These are phyloP conservation scores for Hydrotaea diabolus DNA, from an alignment of 2,888 invertebrate genomes.

Conservation along the genomic window DNA sequence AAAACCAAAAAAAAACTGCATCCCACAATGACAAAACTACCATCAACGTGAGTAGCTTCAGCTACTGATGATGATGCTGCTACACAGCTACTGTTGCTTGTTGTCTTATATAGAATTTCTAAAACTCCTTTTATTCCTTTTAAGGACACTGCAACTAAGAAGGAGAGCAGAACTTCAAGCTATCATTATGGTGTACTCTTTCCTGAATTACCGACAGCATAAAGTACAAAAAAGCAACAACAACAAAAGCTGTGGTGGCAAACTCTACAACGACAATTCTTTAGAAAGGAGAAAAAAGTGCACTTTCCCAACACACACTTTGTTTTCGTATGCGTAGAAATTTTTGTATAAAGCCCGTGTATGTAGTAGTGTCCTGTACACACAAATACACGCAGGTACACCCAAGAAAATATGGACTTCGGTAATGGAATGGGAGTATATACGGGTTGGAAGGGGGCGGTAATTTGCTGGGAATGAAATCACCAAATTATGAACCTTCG, in stretches of 20 bases:
- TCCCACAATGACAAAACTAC: neutral
- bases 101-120: neutral
- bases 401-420: neutral
- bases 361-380: neutral
- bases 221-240: neutral
- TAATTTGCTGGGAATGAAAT: no score
- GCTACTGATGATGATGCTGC: neutral
- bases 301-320: neutral
- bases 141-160: neutral
- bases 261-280: neutral
- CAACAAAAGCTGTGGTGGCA: neutral
- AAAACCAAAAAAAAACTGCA: neutral
- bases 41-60: neutral
- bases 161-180: neutral
- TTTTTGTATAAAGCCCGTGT: neutral
- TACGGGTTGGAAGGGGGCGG: no score
- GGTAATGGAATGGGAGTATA: no score
- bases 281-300: neutral
- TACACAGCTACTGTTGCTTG: neutral
- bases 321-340: neutral
- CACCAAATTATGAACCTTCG: no score
- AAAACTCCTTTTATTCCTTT: neutral
- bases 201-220: neutral
- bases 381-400: neutral
- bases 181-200: constrained; percentile 24